These are phyloP conservation scores for Cervus canadensis DNA, from an alignment of 2,113 vertebrate genomes.

Conservation along the genomic window DNA sequence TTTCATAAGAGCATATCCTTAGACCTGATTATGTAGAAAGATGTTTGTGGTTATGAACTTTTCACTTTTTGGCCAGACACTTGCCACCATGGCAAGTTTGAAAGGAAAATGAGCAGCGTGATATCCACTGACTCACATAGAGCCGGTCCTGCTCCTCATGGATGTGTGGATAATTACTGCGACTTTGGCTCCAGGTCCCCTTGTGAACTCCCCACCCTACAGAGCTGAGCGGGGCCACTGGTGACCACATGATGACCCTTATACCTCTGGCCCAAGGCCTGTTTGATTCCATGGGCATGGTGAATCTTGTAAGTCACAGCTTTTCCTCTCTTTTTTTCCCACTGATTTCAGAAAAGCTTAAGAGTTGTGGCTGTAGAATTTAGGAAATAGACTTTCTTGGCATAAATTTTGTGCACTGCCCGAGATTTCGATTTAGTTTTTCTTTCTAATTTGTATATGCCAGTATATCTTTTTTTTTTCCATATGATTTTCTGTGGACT, in stretches of 20 bases:
- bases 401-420: not conserved
- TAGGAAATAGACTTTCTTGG: not conserved
- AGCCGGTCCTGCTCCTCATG: not conserved
- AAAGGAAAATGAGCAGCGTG: not conserved
- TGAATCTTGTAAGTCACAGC: not conserved
- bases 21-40: not conserved
- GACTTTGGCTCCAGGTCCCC: not conserved
- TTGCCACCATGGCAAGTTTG: not conserved
- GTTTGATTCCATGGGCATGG: not conserved
- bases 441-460: not conserved
- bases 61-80: not conserved
- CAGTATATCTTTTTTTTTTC: not conserved
- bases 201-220: not conserved
- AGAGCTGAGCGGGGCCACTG: not conserved
- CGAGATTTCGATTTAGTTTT: not conserved
- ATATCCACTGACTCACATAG: accelerated
- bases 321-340: not conserved
- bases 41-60: not conserved
- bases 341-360: not conserved
- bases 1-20: not conserved
- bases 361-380: not conserved
- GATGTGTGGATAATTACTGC: too few species aligned
- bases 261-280: not conserved
- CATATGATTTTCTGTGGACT: not conserved
- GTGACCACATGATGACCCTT: not conserved